Evolutionary conservation across 2,797 vertebrate species (phyloP).

Genomic region (Ciconia nigra): DNA sequence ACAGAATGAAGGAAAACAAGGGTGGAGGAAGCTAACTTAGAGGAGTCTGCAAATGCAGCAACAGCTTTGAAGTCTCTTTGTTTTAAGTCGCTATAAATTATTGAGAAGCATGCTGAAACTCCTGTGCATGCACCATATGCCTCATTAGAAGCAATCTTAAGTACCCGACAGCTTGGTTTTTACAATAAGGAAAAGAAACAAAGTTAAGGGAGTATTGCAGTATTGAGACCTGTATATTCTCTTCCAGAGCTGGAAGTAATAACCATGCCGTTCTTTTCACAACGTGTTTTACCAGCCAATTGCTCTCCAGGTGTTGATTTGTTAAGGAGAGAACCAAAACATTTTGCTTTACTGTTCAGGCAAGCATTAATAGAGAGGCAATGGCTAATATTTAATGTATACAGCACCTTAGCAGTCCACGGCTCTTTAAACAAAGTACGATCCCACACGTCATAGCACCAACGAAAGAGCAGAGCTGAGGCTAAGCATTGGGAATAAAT

Average conservation of each 20-base stretch:
- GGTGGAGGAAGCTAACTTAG: not conserved
- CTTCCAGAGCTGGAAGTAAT: not conserved
- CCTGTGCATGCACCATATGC: not conserved
- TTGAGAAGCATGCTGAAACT: constrained; percentile 3
- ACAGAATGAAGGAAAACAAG: constrained; percentile 2
- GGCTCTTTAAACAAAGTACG: not conserved
- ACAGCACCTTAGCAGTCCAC: not conserved
- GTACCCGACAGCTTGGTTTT: not conserved
- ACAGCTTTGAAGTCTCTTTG: constrained; percentile 23
- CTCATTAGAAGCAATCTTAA: not conserved
- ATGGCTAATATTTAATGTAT: not conserved
- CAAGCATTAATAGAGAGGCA: not conserved
- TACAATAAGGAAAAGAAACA: not conserved
- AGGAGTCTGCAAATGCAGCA: not conserved
- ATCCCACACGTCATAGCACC: not conserved
- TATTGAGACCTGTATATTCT: not conserved
- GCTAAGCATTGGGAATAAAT: not conserved
- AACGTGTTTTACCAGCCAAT: not conserved
- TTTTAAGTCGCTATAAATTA: constrained; percentile 31
- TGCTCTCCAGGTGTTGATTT: not conserved
- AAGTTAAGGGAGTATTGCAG: not conserved
- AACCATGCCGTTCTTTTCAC: not conserved
- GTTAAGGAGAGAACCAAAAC: not conserved
- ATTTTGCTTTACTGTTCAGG: not conserved
- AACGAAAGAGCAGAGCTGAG: not conserved